Percentiles rank a stretch among this genome's conserved stretches.
These are phyloP conservation scores for Ara ararauna DNA, from an alignment of 2,797 vertebrate genomes.

Conservation along the genomic window DNA sequence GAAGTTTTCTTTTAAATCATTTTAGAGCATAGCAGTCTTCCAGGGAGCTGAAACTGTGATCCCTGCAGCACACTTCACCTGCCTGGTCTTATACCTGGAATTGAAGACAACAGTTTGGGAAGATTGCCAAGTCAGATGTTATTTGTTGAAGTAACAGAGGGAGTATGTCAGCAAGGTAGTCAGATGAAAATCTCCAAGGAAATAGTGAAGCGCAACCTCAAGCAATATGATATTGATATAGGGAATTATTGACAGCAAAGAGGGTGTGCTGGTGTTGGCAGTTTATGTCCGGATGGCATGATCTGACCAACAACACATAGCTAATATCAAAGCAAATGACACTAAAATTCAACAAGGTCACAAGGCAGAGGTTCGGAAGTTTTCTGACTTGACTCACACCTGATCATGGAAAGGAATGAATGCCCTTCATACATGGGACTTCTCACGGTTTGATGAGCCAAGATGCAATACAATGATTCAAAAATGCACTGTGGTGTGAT, in stretches of 20 bases:
- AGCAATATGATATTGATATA: background rate
- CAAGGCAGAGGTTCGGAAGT: background rate
- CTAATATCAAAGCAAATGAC: background rate
- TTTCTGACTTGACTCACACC: background rate
- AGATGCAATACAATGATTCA: background rate
- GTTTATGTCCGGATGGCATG: background rate
- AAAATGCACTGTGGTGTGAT: background rate
- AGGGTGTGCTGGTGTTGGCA: background rate
- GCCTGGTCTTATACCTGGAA: background rate
- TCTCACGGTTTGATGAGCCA: background rate
- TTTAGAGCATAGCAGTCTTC: background rate
- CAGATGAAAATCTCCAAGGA: background rate
- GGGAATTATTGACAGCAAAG: background rate
- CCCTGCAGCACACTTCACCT: background rate
- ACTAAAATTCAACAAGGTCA: background rate
- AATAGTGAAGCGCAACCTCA: background rate
- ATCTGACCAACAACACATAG: background rate
- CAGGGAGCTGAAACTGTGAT: background rate
- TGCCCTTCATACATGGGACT: rapidly evolving
- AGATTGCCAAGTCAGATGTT: background rate
- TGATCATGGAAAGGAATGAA: background rate
- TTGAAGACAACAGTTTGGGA: background rate
- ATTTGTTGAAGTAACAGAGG: background rate
- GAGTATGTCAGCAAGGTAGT: background rate
- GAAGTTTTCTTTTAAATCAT: background rate